These are phyloP conservation scores for Coelopa pilipes DNA, from an alignment of 2,888 invertebrate species.

Conservation along the genomic window DNA sequence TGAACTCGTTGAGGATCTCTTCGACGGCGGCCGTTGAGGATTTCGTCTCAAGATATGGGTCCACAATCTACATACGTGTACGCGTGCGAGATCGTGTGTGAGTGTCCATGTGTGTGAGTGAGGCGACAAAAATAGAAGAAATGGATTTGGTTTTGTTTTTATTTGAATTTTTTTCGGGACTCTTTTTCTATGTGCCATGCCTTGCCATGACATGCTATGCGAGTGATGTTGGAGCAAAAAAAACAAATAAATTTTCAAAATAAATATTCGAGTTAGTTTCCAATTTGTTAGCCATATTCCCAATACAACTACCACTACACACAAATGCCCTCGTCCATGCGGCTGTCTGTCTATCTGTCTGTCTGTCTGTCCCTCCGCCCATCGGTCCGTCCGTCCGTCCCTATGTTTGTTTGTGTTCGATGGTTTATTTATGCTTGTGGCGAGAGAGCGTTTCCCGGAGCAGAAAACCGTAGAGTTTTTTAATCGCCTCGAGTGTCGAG, in stretches of 20 bases:
- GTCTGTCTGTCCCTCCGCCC: too few relatives aligned
- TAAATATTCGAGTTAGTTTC: slow-evolving; percentile 28
- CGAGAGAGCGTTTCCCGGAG: too few relatives aligned
- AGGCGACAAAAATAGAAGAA: slow-evolving; percentile 47
- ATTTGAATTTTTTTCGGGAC: slow-evolving; percentile 28
- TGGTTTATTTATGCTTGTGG: too few relatives aligned
- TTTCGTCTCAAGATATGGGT: slow-evolving; percentile 76
- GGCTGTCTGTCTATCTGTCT: too few relatives aligned
- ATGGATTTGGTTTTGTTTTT: slow-evolving; percentile 41
- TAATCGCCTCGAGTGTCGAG: too few relatives aligned
- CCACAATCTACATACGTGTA: slow-evolving; percentile 69
- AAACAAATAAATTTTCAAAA: slow-evolving; percentile 20
- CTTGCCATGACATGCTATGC: not conserved
- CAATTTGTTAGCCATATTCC: slow-evolving; percentile 27
- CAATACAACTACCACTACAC: too few relatives aligned
- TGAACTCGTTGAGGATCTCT: slow-evolving; percentile 75
- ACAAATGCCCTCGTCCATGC: too few relatives aligned
- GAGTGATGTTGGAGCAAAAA: too few relatives aligned
- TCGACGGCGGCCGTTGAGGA: slow-evolving; percentile 76
- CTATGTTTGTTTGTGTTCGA: too few relatives aligned
- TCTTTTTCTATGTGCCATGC: not conserved
- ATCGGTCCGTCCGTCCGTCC: too few relatives aligned
- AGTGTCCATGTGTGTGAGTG: slow-evolving; percentile 36
- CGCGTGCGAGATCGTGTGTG: slow-evolving; percentile 42
- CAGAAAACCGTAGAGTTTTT: too few relatives aligned